phyloP scores from a whole-genome alignment of 2,113 vertebrate genomes.

The Tilapia sparmanii region DNA sequence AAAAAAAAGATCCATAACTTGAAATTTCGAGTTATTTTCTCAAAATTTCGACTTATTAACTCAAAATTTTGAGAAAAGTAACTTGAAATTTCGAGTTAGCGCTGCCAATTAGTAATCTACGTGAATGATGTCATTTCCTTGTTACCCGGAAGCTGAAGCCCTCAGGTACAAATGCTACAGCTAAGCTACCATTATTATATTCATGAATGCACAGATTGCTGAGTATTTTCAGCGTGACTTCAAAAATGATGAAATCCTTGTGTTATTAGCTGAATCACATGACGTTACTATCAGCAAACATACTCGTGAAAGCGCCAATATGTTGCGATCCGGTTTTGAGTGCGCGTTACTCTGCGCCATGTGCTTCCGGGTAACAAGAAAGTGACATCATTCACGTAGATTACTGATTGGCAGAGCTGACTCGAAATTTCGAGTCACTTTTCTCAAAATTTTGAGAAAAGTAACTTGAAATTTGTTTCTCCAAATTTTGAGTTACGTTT shows the following conservation, averaged over 20 bases:
- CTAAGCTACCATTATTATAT: rapidly evolving
- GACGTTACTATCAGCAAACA: background rate
- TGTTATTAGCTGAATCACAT: background rate
- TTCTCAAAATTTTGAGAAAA: background rate
- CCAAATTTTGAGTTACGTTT: background rate
- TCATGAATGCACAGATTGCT: background rate
- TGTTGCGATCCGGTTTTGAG: background rate
- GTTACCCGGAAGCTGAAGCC: background rate
- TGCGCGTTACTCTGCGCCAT: rapidly evolving
- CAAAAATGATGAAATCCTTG: background rate
- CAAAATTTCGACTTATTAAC: too few species aligned
- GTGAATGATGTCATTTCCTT: background rate
- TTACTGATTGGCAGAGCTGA: background rate
- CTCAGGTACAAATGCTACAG: background rate
- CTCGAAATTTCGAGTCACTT: background rate
- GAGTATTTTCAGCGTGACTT: background rate
- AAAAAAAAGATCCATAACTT: too few species aligned
- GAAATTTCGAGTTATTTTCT: too few species aligned
- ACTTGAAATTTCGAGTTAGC: too few species aligned
- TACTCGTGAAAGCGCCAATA: rapidly evolving
- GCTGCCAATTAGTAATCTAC: background rate
- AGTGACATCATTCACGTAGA: background rate
- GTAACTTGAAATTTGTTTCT: background rate
- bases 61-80: too few species aligned
- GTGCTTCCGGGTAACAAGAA: background rate